Evolutionary conservation across 2,888 invertebrate species (phyloP), one percentile per base, ranked within the genome.

Genomic region (Saturnia pavonia): DNA sequence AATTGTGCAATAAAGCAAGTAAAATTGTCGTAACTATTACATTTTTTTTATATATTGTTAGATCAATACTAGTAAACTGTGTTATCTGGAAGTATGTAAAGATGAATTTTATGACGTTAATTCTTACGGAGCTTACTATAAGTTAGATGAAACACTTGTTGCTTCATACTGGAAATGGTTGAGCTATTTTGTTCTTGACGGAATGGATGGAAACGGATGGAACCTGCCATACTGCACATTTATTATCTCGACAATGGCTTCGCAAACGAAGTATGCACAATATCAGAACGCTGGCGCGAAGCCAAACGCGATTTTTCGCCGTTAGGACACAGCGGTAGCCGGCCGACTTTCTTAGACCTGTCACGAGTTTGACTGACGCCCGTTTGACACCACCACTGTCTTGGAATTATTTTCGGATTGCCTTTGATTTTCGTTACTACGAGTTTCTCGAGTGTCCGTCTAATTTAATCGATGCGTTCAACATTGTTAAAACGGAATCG

Each of bases 291-390:
- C 65, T 71, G 71, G 71, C 68, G 48, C 12, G 16, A 19, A 19
- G 71, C 71, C 71, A 71, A 68, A 57, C 48, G 63, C 60, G 68
- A 70, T 71, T 68, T 60, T 40, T 43, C 63, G 60, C 42, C 65
- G 60, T 45, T 68, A 68, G 68, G 68, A 68, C 34, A 68, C 34
- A n/a, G 68, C 48, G 34, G 27, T 54, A 68, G 54, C 22, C 68
- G 51, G n/a, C 63, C 42, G 63, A 63, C 68, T 68, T 70, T 66
- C 67, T 70, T 51, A 66, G 54, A 51, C 70, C 42, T 67, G 70
- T 66, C 70, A 66, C 68, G 68, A 40, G 66, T 63, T 68, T 71
- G 71, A 71, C 63, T 71, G 71, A 71, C 71, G 71, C 65, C 27
- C 60, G 71, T 65, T 71, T 71, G 68, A 69, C 71, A 71, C 63